phyloP scores from a whole-genome alignment of 2,113 vertebrate genomes.

The Apistogramma diplotaenia region DNA sequence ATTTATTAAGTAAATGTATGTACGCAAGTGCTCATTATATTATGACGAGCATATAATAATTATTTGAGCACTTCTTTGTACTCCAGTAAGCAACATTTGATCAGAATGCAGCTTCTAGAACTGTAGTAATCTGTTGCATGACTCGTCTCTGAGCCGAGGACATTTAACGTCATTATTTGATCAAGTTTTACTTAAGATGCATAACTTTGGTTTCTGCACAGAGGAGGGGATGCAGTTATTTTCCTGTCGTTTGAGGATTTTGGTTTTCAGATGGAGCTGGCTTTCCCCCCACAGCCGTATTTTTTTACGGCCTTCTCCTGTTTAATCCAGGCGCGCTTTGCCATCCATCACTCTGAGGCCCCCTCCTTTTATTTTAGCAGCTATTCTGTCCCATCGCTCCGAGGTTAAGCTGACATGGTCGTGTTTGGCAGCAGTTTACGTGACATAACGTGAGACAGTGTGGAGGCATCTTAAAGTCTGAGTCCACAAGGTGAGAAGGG shows the following conservation, averaged over 20 bases:
- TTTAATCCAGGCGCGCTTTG: not conserved
- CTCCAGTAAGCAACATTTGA: no score
- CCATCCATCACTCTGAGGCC: constrained; percentile 40
- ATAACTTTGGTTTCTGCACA: not conserved
- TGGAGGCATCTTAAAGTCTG: not conserved
- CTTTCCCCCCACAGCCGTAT: not conserved
- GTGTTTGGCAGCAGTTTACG: not conserved
- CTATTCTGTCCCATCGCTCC: not conserved
- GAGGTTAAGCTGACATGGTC: not conserved
- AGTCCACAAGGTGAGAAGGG: not conserved
- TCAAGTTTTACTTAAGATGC: not conserved
- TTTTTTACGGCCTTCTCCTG: not conserved
- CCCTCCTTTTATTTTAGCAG: not conserved
- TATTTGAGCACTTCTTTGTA: no score
- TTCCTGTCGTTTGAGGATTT: not conserved
- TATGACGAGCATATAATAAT: no score
- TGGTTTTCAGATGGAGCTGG: not conserved
- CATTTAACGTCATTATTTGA: not conserved
- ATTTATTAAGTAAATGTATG: no score
- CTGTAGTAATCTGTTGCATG: not conserved
- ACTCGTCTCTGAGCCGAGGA: rapidly evolving
- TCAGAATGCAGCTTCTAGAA: not conserved
- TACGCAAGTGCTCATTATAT: no score
- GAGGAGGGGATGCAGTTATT: not conserved
- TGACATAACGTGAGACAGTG: not conserved